phyloP scores from a whole-genome alignment of 2,888 invertebrate species.

The Metallyticus violacea region DNA sequence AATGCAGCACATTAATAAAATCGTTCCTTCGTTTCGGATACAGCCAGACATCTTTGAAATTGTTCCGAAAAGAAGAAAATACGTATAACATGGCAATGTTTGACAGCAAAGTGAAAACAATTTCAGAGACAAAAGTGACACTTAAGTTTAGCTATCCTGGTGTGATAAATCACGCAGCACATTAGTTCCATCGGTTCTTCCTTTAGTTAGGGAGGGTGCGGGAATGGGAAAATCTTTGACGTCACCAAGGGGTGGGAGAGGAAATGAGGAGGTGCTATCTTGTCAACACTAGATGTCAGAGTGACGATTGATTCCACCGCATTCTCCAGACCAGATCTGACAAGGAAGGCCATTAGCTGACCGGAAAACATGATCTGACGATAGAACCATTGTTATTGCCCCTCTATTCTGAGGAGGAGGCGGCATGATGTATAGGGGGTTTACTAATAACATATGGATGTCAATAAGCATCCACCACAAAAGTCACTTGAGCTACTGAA shows the following conservation, averaged over 20 bases:
- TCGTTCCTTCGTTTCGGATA: too few relatives aligned
- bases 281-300: background rate
- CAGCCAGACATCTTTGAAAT: background rate
- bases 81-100: background rate
- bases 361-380: background rate
- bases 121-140: background rate
- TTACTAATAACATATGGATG: background rate
- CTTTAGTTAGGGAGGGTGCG: background rate
- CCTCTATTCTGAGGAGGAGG: background rate
- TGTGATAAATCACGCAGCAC: background rate
- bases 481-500: too few relatives aligned
- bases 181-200: background rate
- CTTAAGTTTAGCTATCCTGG: background rate
- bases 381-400: background rate
- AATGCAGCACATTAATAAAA: too few relatives aligned
- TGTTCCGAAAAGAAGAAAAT: background rate
- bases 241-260: background rate
- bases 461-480: too few relatives aligned
- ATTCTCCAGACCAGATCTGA: background rate
- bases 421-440: background rate
- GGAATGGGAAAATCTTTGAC: background rate
- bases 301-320: background rate
- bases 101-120: background rate
- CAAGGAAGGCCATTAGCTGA: background rate
- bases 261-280: conserved; percentile 6